These are phyloP conservation scores for Cerceris rybyensis DNA, from an alignment of 2,888 invertebrate genomes.

Conservation along the genomic window DNA sequence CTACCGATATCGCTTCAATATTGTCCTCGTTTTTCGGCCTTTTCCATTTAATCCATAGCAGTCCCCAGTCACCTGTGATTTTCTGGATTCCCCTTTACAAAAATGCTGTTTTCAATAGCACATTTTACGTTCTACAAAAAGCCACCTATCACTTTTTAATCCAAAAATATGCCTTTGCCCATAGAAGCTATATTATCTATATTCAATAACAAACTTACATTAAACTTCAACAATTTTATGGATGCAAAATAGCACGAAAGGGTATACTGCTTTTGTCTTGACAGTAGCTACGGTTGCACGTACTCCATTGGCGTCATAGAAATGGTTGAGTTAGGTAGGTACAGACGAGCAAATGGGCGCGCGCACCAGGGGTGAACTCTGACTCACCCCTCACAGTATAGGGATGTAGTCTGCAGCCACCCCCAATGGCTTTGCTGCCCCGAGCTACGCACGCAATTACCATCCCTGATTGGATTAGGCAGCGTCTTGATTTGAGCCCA, in stretches of 20 bases:
- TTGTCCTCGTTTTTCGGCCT: constrained; percentile 14
- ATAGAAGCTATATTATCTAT: no score
- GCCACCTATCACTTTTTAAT: neutral
- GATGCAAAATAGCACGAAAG: no score
- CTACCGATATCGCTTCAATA: constrained; percentile 37
- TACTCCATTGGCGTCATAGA: constrained; percentile 57
- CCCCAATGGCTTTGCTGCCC: constrained; percentile 71
- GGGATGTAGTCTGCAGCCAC: constrained; percentile 66
- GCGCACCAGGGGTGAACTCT: constrained; percentile 64
- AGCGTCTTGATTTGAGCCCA: constrained; percentile 77
- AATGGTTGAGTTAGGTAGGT: constrained; percentile 64
- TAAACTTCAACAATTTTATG: no score
- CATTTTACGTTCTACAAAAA: no score
- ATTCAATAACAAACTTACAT: no score
- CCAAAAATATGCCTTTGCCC: neutral
- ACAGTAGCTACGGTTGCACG: constrained; percentile 42
- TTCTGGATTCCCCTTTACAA: constrained; percentile 22
- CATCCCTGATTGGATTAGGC: constrained; percentile 79
- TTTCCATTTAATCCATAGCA: constrained; percentile 20
- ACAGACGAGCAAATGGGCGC: constrained; percentile 59
- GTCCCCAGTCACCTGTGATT: constrained; percentile 38
- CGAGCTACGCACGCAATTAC: constrained; percentile 79
- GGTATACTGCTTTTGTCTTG: neutral
- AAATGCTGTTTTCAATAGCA: neutral
- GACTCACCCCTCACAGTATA: constrained; percentile 66